Evolutionary conservation across 2,797 vertebrate species (phyloP).

Genomic region (Rousettus madagascariensis): DNA sequence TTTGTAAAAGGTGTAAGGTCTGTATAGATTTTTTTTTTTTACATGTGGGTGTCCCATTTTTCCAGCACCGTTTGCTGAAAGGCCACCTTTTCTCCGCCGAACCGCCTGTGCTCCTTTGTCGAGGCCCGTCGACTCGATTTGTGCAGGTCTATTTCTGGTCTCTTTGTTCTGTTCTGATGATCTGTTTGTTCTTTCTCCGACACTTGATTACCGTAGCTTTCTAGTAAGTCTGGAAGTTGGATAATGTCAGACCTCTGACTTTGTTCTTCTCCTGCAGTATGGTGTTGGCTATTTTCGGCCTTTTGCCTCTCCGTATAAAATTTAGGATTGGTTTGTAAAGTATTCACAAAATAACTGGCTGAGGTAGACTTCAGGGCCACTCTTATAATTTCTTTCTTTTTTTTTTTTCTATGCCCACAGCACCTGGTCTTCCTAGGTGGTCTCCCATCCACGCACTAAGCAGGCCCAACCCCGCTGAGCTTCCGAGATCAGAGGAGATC

Average conservation of each 20-base stretch:
- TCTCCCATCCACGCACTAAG: no score
- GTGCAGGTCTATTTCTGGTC: not conserved
- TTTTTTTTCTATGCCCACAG: no score
- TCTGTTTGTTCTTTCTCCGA: rapidly evolving
- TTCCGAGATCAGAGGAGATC: no score
- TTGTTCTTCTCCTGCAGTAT: not conserved
- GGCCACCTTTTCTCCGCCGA: not conserved
- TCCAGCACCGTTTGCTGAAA: not conserved
- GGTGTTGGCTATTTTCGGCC: not conserved
- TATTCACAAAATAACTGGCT: not conserved
- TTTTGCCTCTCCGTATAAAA: not conserved
- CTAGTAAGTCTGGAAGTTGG: not conserved
- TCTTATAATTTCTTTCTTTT: not conserved
- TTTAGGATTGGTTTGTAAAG: not conserved
- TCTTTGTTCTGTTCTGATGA: rapidly evolving
- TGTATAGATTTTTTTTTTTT: not conserved
- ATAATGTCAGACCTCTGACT: not conserved
- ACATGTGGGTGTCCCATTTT: not conserved
- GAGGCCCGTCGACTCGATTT: not conserved
- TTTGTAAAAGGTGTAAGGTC: not conserved
- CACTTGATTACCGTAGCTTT: not conserved
- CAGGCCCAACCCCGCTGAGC: no score
- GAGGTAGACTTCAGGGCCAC: not conserved
- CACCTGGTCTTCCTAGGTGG: no score
- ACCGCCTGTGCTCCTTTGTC: not conserved